A percentile compares a stretch with the other conserved stretches of the same genome.
Evolutionary conservation across 2,888 invertebrate species (phyloP).

Genomic region (Agrochola circellaris): DNA sequence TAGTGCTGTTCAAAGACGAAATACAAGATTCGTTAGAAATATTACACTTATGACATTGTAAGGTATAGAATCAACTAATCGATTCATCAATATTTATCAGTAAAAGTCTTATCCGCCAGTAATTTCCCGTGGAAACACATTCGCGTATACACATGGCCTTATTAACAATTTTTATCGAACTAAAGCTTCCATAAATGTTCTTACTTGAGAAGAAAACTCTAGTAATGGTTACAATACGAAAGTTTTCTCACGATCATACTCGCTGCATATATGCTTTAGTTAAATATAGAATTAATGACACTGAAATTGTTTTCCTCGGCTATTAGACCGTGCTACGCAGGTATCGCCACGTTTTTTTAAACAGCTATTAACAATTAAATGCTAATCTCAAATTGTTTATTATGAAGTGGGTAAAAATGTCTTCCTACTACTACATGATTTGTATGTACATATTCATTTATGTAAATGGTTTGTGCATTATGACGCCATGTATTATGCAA

Average conservation of each 20-base stretch:
- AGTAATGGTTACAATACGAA: conserved; percentile 59
- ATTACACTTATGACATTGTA: not conserved
- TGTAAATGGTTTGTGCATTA: conserved; percentile 57
- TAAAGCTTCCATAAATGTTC: conserved; percentile 20
- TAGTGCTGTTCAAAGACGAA: not conserved
- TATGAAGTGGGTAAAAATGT: conserved; percentile 44
- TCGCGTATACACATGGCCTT: conserved; percentile 5
- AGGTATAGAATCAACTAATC: conserved; percentile 1
- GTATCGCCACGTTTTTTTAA: conserved; percentile 53
- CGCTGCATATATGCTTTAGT: conserved; percentile 54
- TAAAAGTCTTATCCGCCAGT: conserved; percentile 1
- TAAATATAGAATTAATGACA: conserved; percentile 67
- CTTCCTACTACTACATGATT: conserved; percentile 52
- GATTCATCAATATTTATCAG: conserved; percentile 9
- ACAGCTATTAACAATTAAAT: conserved; percentile 61
- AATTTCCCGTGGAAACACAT: conserved; percentile 9
- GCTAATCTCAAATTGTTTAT: conserved; percentile 62
- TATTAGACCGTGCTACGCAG: conserved; percentile 54
- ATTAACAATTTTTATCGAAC: conserved; percentile 41
- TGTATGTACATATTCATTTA: conserved; percentile 61
- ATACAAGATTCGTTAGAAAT: not conserved
- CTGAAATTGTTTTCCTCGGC: conserved; percentile 49
- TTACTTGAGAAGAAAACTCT: conserved; percentile 48
- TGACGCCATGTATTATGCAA: conserved; percentile 49
- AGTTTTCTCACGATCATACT: conserved; percentile 69